These are phyloP conservation scores for Ferrisia virgata DNA, from an alignment of 2,888 invertebrate species.

Conservation along the genomic window DNA sequence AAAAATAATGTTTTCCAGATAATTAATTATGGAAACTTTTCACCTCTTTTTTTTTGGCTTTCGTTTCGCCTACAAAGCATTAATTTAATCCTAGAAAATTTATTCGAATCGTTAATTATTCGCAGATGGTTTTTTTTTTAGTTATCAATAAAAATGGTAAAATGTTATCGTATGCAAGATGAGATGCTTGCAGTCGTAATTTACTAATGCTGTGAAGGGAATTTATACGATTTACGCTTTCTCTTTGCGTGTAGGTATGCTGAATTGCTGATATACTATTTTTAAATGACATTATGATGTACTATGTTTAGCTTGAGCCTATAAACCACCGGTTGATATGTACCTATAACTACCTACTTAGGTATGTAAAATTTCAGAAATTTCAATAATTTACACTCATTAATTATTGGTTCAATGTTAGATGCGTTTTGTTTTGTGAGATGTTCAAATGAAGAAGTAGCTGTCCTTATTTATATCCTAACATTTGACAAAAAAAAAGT, in stretches of 20 bases:
- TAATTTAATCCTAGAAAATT: conserved; percentile 3
- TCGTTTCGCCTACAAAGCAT: conserved; percentile 1
- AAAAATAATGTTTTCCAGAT: conserved; percentile 4
- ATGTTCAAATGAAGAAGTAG: too few relatives aligned
- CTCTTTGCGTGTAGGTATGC: not conserved
- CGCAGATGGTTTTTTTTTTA: not conserved
- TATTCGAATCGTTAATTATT: conserved; percentile 17
- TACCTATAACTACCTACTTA: too few relatives aligned
- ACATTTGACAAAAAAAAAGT: too few relatives aligned
- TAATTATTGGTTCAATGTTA: too few relatives aligned
- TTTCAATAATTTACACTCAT: not conserved
- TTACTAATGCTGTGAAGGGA: not conserved
- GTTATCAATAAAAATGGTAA: not conserved
- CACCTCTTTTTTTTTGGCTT: not conserved
- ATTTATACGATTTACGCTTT: not conserved
- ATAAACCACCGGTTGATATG: too few relatives aligned
- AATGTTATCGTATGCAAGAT: not conserved
- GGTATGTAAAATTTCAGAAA: not conserved
- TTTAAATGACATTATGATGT: not conserved
- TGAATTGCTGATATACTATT: too few relatives aligned
- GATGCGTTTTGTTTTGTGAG: too few relatives aligned
- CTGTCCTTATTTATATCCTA: too few relatives aligned
- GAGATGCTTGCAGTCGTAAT: not conserved
- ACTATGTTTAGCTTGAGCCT: not conserved
- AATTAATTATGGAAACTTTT: not conserved